These are phyloP conservation scores for Propsilocerus akamusi DNA, from an alignment of 1,140 invertebrate species.

Conservation along the genomic window DNA sequence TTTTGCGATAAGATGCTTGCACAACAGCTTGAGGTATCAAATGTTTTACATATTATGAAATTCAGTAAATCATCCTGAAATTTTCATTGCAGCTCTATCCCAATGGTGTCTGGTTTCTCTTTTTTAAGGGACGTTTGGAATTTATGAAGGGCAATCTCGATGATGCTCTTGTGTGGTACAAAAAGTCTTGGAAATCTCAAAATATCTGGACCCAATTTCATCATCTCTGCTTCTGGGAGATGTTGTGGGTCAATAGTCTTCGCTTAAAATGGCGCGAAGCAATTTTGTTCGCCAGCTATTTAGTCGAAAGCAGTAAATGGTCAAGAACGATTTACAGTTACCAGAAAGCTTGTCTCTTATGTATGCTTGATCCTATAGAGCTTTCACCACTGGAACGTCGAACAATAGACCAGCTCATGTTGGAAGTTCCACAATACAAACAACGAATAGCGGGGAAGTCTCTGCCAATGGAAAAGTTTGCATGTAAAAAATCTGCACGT, in stretches of 20 bases:
- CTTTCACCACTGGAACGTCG: constrained; percentile 29
- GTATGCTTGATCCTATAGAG: constrained; percentile 28
- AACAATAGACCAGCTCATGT: constrained; percentile 37
- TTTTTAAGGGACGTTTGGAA: constrained; percentile 73
- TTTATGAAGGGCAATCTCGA: constrained; percentile 64
- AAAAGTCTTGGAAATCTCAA: constrained; percentile 68
- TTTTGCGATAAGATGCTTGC: constrained; percentile 54
- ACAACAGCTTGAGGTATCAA: constrained; percentile 41
- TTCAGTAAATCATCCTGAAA: neutral
- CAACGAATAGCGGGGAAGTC: constrained; percentile 91
- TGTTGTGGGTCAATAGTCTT: constrained; percentile 71
- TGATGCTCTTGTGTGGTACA: constrained; percentile 57
- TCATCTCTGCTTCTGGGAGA: constrained; percentile 89
- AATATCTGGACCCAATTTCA: constrained; percentile 84
- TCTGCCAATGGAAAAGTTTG: constrained; percentile 91
- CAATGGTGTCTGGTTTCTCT: constrained; percentile 80
- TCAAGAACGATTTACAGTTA: constrained; percentile 82
- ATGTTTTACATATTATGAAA: constrained; percentile 1
- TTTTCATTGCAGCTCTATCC: constrained; percentile 37
- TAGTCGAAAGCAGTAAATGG: constrained; percentile 72
- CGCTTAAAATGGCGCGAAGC: constrained; percentile 50
- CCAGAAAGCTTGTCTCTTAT: constrained; percentile 64
- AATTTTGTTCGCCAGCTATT: constrained; percentile 44
- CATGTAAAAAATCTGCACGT: constrained; percentile 61
- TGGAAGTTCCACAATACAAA: constrained; percentile 57